Conservation (phyloP, 92 coral and sea anemone species). For the Heteractis magnifica region DNA sequence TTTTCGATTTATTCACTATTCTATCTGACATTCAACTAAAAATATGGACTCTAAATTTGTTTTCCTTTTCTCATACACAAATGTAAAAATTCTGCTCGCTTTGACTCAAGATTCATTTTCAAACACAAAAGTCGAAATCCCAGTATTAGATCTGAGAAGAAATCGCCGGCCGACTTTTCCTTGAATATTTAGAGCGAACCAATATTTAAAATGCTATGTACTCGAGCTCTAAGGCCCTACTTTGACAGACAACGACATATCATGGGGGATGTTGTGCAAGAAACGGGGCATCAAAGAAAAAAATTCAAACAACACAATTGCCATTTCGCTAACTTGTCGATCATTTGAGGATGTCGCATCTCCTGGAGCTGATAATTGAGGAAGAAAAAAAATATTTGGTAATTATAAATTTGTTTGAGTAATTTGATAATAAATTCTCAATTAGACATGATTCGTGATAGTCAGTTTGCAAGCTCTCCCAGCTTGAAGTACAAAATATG, state of each 20-base stretch:
- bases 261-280: not conserved
- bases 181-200: not conserved
- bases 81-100: too few relatives aligned
- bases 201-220: not conserved
- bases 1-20: not conserved
- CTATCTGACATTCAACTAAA: not conserved
- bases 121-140: not conserved
- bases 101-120: not conserved
- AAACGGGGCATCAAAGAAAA: not conserved
- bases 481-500: not conserved
- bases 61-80: too few relatives aligned
- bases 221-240: not conserved
- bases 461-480: not conserved
- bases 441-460: not conserved
- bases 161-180: not conserved
- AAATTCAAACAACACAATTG: not conserved
- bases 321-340: not conserved
- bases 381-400: not conserved
- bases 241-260: not conserved
- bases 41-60: not conserved
- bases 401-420: slow-evolving; percentile 7
- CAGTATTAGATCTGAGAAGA: not conserved
- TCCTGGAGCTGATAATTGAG: not conserved
- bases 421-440: not conserved
- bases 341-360: not conserved